These are phyloP conservation scores for Drosophila pruinosa DNA, from an alignment of 1,140 invertebrate species.

Conservation along the genomic window DNA sequence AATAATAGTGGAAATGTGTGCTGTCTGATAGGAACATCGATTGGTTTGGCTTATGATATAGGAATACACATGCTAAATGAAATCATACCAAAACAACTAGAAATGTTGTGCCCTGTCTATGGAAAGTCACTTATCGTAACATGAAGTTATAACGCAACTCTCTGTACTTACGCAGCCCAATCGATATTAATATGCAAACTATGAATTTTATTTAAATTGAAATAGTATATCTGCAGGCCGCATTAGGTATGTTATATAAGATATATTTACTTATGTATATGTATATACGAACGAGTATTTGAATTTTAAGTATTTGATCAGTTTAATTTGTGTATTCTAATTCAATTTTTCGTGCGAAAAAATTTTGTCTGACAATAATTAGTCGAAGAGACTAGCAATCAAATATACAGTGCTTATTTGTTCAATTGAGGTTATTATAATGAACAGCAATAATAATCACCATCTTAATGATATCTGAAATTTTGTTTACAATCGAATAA, in stretches of 20 bases:
- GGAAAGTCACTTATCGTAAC: constrained; percentile 17
- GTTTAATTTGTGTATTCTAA: not conserved
- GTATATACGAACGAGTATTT: no score
- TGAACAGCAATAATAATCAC: no score
- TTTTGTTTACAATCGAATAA: no score
- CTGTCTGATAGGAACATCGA: not conserved
- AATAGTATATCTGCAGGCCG: no score
- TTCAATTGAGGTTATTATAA: no score
- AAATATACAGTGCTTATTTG: no score
- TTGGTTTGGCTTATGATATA: not conserved
- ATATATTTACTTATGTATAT: no score
- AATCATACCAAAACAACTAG: not conserved
- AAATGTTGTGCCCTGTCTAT: no score
- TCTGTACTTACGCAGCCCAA: constrained; percentile 9
- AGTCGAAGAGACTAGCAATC: no score
- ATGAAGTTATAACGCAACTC: constrained; percentile 1
- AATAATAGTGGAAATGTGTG: not conserved
- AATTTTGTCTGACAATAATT: constrained; percentile 15
- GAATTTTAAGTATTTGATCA: not conserved
- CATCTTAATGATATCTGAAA: no score
- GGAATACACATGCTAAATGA: no score
- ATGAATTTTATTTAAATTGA: not conserved
- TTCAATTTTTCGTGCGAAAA: constrained; percentile 6
- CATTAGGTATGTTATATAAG: no score
- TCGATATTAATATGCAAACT: not conserved